These are phyloP conservation scores for Campoplex capitator DNA, from an alignment of 2,888 invertebrate genomes.

Conservation along the genomic window DNA sequence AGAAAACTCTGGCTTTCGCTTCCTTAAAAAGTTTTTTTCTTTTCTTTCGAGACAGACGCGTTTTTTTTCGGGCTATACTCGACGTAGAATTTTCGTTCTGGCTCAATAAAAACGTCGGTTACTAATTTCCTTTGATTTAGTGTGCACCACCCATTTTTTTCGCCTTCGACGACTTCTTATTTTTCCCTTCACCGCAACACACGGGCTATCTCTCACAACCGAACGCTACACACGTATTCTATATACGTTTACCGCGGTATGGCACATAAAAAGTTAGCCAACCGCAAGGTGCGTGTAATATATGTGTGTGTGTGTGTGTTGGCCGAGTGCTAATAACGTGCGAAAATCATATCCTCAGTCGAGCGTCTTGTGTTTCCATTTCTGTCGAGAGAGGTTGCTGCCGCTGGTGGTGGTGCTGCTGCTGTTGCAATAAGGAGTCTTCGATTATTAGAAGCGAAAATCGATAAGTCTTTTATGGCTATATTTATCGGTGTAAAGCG, in stretches of 20 bases:
- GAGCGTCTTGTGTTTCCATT: constrained; percentile 8
- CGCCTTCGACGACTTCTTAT: not conserved
- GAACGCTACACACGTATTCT: not conserved
- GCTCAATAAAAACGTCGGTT: constrained; percentile 5
- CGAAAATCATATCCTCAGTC: constrained; percentile 27
- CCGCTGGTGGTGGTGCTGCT: no score
- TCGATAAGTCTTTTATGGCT: constrained; percentile 52
- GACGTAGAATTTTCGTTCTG: not conserved
- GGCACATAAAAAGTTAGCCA: constrained; percentile 12
- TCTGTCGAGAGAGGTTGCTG: not conserved
- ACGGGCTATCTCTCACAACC: not conserved
- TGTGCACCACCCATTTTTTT: constrained; percentile 13
- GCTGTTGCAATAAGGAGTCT: constrained; percentile 14
- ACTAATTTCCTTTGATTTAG: constrained; percentile 9
- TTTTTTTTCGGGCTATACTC: not conserved
- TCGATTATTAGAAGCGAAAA: constrained; percentile 41
- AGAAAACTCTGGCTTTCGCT: not conserved
- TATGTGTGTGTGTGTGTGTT: constrained; percentile 10
- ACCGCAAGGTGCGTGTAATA: constrained; percentile 12
- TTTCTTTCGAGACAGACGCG: no score
- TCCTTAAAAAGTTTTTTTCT: not conserved
- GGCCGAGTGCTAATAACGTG: constrained; percentile 25
- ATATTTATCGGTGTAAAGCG: constrained; percentile 40
- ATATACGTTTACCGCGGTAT: not conserved
- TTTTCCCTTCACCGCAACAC: constrained; percentile 5